These are phyloP conservation scores for Percopsis omiscomaycus DNA, from an alignment of 2,797 vertebrate species.

Conservation along the genomic window DNA sequence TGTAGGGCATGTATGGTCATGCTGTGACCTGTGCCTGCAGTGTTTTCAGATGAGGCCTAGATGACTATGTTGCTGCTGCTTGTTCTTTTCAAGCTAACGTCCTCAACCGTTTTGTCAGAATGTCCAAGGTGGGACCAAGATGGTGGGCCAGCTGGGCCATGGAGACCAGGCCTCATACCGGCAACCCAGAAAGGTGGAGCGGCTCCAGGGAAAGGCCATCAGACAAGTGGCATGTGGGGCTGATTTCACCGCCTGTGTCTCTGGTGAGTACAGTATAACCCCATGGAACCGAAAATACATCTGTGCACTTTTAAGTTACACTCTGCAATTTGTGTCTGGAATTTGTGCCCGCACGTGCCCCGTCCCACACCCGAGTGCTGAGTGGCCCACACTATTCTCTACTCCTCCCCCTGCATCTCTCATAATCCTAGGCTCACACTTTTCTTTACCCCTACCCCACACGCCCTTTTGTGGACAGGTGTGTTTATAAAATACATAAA, in stretches of 20 bases:
- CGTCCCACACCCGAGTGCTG: too few species aligned
- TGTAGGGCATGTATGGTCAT: background rate
- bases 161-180: constrained; percentile 96
- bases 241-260: constrained; percentile 95
- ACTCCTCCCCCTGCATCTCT: too few species aligned
- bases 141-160: constrained; percentile 95
- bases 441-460: too few species aligned
- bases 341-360: too few species aligned
- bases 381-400: too few species aligned
- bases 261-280: constrained; percentile 77
- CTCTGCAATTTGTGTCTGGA: too few species aligned
- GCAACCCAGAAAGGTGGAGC: constrained; percentile 93
- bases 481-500: too few species aligned
- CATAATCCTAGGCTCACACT: too few species aligned
- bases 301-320: too few species aligned
- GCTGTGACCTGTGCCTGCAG: too few species aligned
- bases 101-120: constrained; percentile 75
- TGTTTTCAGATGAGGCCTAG: background rate
- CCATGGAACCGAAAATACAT: background rate
- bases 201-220: constrained; percentile 92
- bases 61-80: background rate
- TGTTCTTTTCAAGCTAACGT: background rate
- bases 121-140: constrained; percentile 93
- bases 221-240: constrained; percentile 93
- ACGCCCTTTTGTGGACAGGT: too few species aligned